Percentiles rank a stretch among this genome's conserved stretches.
Evolutionary conservation across 2,113 vertebrate species (phyloP).

Genomic region (Thamnophis sirtalis): DNA sequence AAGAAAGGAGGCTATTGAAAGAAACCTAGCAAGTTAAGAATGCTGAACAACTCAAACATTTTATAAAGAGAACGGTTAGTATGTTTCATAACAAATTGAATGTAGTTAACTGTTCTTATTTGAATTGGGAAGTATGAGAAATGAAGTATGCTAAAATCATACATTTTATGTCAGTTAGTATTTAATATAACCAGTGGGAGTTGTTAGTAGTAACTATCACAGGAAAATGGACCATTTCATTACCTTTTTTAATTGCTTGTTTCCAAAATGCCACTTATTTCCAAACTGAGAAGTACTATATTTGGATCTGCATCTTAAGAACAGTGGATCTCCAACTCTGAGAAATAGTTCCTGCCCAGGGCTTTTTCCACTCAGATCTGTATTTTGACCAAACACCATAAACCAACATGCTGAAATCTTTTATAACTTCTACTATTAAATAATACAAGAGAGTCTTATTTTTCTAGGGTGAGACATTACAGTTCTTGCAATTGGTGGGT

Average conservation of each 20-base stretch:
- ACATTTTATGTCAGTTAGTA: background rate
- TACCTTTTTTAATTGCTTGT: slow-evolving; percentile 63
- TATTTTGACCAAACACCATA: slow-evolving; percentile 30
- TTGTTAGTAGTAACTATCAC: background rate
- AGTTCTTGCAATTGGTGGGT: background rate
- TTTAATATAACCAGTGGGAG: slow-evolving; percentile 25
- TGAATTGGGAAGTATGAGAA: background rate
- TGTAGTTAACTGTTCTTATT: background rate
- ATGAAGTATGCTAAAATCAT: background rate
- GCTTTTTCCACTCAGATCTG: slow-evolving; percentile 67
- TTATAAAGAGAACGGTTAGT: background rate
- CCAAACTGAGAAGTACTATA: slow-evolving; percentile 52
- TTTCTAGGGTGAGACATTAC: background rate
- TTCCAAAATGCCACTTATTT: slow-evolving; percentile 57
- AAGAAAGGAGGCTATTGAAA: background rate
- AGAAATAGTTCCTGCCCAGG: slow-evolving; percentile 66
- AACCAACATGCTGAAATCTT: background rate
- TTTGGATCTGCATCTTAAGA: slow-evolving; percentile 71
- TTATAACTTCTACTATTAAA: background rate
- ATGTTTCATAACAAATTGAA: background rate
- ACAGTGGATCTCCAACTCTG: slow-evolving; percentile 69
- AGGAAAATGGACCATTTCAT: background rate
- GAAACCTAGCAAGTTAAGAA: background rate
- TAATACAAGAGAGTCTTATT: background rate
- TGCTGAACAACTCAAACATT: background rate